Evolutionary conservation across 2,113 vertebrate species (phyloP).

Genomic region (Dendrocopos noguchii): DNA sequence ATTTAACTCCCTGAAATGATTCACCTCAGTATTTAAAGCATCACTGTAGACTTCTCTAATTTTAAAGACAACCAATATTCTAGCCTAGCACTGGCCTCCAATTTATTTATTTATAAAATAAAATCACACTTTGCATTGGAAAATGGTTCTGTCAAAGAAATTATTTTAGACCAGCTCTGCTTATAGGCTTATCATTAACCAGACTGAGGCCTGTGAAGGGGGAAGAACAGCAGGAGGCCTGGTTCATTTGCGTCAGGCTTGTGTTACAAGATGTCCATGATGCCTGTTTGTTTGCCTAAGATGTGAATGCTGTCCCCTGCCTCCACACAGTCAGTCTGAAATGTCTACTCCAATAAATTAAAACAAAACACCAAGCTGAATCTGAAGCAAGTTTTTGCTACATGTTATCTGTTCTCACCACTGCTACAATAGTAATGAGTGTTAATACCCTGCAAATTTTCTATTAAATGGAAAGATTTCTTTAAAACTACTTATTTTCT

Average conservation of each 20-base stretch:
- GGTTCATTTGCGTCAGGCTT: neutral
- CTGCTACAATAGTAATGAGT: neutral
- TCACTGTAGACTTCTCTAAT: neutral
- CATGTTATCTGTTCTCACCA: neutral
- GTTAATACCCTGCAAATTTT: slow-evolving; percentile 17
- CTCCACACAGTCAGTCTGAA: slow-evolving; percentile 12
- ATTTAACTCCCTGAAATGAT: neutral
- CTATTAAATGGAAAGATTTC: slow-evolving; percentile 26
- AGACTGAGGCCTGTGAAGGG: neutral
- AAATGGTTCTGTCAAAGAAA: neutral
- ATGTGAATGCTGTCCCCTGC: neutral
- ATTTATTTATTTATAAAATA: too few species aligned
- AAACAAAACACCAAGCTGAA: neutral
- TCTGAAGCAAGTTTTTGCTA: neutral
- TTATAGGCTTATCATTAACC: neutral
- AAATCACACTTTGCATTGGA: neutral
- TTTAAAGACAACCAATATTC: neutral
- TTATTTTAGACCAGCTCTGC: neutral
- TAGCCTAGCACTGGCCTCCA: fast-evolving
- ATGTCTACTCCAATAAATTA: slow-evolving; percentile 9
- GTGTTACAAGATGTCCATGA: slow-evolving; percentile 1
- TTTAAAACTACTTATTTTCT: slow-evolving; percentile 34
- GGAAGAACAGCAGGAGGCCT: neutral
- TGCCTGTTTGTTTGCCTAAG: neutral
- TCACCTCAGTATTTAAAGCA: neutral